Conservation (phyloP, 2,888 invertebrate genomes). For the Drosophila pullipes region DNA sequence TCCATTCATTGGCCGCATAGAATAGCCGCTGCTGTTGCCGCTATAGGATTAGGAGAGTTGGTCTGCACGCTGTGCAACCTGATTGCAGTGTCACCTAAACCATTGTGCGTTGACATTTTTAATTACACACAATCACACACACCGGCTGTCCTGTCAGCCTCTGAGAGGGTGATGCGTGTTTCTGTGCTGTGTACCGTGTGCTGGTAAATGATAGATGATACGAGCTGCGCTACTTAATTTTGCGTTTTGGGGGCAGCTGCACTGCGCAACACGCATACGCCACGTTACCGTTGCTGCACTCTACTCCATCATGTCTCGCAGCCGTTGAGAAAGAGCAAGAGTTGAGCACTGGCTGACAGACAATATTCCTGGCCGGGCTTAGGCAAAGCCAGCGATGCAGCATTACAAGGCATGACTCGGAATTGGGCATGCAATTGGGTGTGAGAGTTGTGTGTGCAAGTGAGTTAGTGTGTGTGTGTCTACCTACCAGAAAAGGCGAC, state of each 20-base stretch:
- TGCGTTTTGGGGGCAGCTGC: slow-evolving; percentile 20
- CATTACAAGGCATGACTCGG: slow-evolving; percentile 52
- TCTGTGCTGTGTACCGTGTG: neutral
- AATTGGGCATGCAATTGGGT: slow-evolving; percentile 35
- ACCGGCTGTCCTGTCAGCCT: slow-evolving; percentile 14
- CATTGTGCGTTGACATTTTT: slow-evolving; percentile 78
- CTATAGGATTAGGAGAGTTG: slow-evolving; percentile 1
- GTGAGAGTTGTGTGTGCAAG: slow-evolving; percentile 3
- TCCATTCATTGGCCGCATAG: slow-evolving; percentile 39
- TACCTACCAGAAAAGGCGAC: slow-evolving; percentile 23
- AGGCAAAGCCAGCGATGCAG: slow-evolving; percentile 61
- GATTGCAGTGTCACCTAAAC: slow-evolving; percentile 75
- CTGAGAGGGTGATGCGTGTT: neutral
- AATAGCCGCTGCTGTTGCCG: slow-evolving; percentile 2
- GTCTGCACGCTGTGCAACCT: slow-evolving; percentile 45
- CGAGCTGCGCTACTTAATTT: slow-evolving; percentile 24
- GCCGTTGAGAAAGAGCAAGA: slow-evolving; percentile 16
- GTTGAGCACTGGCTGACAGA: slow-evolving; percentile 31
- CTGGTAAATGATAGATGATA: slow-evolving; percentile 75
- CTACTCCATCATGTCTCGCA: slow-evolving; percentile 44
- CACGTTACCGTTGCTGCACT: slow-evolving; percentile 30
- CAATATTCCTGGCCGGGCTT: slow-evolving; percentile 56
- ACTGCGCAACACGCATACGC: slow-evolving; percentile 51
- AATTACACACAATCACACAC: slow-evolving; percentile 68
- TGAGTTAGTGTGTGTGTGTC: neutral